Evolutionary conservation across 2,888 invertebrate genomes (phyloP).

Genomic region (Eristalinus aeneus): DNA sequence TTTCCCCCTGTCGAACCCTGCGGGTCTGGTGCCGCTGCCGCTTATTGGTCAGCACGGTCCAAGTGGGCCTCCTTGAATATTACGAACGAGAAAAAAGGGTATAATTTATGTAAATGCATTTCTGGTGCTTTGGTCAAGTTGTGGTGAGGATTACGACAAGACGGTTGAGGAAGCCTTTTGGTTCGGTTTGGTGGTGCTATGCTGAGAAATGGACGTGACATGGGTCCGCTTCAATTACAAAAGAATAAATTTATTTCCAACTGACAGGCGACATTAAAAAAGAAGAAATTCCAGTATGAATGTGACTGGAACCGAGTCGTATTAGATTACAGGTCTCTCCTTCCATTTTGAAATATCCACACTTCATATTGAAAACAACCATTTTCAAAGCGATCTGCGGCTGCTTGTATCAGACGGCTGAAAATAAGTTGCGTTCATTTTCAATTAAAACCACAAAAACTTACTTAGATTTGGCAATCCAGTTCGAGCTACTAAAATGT

Average conservation of each 20-base stretch:
- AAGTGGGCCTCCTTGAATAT: background rate
- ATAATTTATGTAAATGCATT: constrained; percentile 79
- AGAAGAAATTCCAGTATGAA: constrained; percentile 20
- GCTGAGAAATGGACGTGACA: constrained; percentile 63
- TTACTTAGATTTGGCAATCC: background rate
- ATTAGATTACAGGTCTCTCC: constrained; percentile 35
- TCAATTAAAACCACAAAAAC: background rate
- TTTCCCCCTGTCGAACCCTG: constrained; percentile 22
- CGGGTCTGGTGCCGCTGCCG: constrained; percentile 42
- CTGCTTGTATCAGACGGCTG: background rate
- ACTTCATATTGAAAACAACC: background rate
- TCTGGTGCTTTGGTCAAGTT: constrained; percentile 68
- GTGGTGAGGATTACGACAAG: constrained; percentile 59
- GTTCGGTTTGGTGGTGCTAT: constrained; percentile 15
- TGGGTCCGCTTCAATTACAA: constrained; percentile 78
- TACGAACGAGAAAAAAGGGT: constrained; percentile 71
- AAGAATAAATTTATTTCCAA: constrained; percentile 80
- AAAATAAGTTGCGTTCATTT: background rate
- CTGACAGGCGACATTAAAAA: constrained; percentile 80
- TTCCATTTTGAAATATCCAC: no score
- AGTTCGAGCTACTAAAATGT: background rate
- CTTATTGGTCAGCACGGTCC: background rate
- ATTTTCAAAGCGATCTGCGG: background rate
- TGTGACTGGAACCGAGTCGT: constrained; percentile 32
- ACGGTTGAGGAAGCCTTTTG: background rate